Base-by-base conservation (phyloP, 2,888 invertebrate species). In the Chloroclysta siterata region DNA sequence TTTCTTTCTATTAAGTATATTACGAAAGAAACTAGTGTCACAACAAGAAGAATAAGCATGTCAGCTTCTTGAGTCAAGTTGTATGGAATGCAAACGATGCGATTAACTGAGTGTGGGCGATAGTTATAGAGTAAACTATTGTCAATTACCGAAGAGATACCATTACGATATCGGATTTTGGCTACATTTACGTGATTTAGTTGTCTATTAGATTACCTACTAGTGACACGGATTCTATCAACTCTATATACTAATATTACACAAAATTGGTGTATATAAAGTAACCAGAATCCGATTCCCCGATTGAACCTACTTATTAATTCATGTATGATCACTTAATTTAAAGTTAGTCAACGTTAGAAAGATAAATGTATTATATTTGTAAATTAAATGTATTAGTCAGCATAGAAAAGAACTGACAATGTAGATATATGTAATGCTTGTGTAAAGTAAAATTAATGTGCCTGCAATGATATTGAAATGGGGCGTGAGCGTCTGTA, bases 361-460 rank as follows among this genome's bases (percentile, higher is more conserved):
- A 56, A 53, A n/a, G n/a, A 41, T 60, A 59, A 47, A 53, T 73
- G 70, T 74, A 74, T 72, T 53, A 53, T 60, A 73, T 71, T 70
- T 74, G 72, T 74, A 72, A 63, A 53, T 63, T 39, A 63, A 46
- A 52, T 63, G 51, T 66, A 53, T 44, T 65, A 69, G 72, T 71
- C 69, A 66, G 71, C 53, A 60, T 60, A 69, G 60, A 59, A 64
- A 60, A 50, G 33, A 65, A 73, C 70, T 72, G 71, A 72, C 68
- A 60, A 28, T 73, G 65, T 71, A 69, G 69, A 70, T 72, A 69
- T 14, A 14, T 14, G 10, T 48, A 11, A 41, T 41, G 48, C 48
- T 56, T 53, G 22, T 56, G 48, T 56, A 56, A 15, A 33, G 22
- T 47, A 47, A 51, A 44, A 29, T 50, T 6, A 13, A 56, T 50